Evolutionary conservation across 1,140 invertebrate genomes (phyloP), one percentile per base, ranked within the genome.

Genomic region (Penaeus japonicus): DNA sequence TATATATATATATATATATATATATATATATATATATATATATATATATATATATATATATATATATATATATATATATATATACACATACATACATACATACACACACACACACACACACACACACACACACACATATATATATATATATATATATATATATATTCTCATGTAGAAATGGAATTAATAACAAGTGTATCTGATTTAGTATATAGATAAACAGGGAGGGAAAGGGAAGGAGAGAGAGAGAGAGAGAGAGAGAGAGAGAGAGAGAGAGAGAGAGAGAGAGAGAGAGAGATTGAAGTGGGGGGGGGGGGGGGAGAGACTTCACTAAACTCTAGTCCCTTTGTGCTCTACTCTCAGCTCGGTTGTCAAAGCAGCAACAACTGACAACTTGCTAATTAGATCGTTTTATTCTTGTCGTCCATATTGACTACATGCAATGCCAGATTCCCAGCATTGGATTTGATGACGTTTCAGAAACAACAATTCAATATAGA

Each of bases 141-240:
- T n/a, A n/a, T n/a, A 65, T 65, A 65, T 65, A 65, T 65, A 65
- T 65, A 65, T 65, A 65, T 65, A 65, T 65, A 65, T 65, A 65
- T 65, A 65, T 65, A 65, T 65, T n/a, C 27, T n/a, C 27, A 65
- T 65, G 27, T 65, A 65, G 22, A 65, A n/a, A 65, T 65, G 27
- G 22, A 65, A n/a, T n/a, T 65, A 65, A 4, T n/a, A n/a, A 65
- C 27, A 65, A n/a, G 17, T 65, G 27, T 65, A 65, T 17, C 12
- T 17, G 70, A 27, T 18, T n/a, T 27, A 12, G 12, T 10, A 10
- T 73, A 7, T 15, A 18, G 27, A 27, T n/a, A 27, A 73, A 27
- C 18, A 27, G 70, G 70, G 27, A 27, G 27, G 30, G 27, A n/a
- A 27, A 27, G 15, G 17, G 17, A 17, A 30, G 1, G 20, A 15